Evolutionary conservation across 2,888 invertebrate genomes (phyloP).

Genomic region (Pheosia gnoma): DNA sequence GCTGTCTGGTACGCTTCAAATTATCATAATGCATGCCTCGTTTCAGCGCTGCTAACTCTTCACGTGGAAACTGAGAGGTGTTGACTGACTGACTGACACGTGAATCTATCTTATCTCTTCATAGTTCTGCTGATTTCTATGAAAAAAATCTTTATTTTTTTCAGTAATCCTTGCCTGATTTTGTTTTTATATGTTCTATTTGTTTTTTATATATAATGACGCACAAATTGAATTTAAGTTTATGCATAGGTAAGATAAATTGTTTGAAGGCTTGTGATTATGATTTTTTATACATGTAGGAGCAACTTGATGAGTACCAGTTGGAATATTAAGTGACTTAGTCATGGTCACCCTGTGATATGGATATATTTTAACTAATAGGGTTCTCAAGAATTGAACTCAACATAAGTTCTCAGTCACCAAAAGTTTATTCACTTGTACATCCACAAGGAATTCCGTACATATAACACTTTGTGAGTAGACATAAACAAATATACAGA

Average conservation of each 20-base stretch:
- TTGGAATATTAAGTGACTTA: too few relatives aligned
- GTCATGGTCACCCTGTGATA: too few relatives aligned
- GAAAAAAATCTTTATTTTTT: background rate
- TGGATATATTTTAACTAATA: too few relatives aligned
- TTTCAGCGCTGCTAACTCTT: slow-evolving; percentile 41
- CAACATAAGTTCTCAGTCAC: background rate
- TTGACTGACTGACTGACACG: slow-evolving; percentile 33
- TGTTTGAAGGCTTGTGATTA: too few relatives aligned
- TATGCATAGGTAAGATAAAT: too few relatives aligned
- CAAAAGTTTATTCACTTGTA: slow-evolving; percentile 29
- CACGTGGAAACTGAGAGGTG: slow-evolving; percentile 43
- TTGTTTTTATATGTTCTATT: background rate
- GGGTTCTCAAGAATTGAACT: too few relatives aligned
- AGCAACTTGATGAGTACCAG: too few relatives aligned
- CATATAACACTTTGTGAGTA: slow-evolving; percentile 25
- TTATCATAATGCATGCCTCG: slow-evolving; percentile 58
- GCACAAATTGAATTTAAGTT: too few relatives aligned
- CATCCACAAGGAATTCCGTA: slow-evolving; percentile 35
- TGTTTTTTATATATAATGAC: too few relatives aligned
- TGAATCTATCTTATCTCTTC: slow-evolving; percentile 32
- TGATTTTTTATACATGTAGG: too few relatives aligned
- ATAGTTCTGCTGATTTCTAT: slow-evolving; percentile 10
- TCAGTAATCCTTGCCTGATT: background rate
- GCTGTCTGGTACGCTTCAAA: slow-evolving; percentile 40
- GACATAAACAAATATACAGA: slow-evolving; percentile 44